These are phyloP conservation scores for Drosophila paulistorum DNA, from an alignment of 1,140 invertebrate species.

Conservation along the genomic window DNA sequence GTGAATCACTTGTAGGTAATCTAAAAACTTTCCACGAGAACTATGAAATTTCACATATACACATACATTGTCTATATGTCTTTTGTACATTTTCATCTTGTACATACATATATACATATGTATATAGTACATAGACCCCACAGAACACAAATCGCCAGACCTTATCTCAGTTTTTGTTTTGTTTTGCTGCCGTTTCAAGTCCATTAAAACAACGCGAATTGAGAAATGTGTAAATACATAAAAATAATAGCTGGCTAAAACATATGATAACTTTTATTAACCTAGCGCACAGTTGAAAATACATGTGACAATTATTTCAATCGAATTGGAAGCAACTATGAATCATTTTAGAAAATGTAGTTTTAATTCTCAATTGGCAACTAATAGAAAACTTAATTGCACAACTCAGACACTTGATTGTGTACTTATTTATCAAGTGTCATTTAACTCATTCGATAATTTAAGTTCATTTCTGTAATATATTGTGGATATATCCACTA, in stretches of 20 bases:
- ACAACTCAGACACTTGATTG: too few species aligned
- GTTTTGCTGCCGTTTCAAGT: conserved; percentile 29
- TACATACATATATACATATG: too few species aligned
- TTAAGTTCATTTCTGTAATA: too few species aligned
- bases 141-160: not conserved
- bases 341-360: not conserved
- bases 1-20: not conserved
- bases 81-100: not conserved
- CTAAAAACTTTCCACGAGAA: conserved; percentile 4
- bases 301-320: not conserved
- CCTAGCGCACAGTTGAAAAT: not conserved
- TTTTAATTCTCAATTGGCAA: too few species aligned
- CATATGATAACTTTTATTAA: conserved; percentile 12
- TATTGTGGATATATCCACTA: too few species aligned
- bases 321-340: not conserved
- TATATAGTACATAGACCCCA: conserved; percentile 10
- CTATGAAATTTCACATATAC: not conserved
- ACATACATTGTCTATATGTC: too few species aligned
- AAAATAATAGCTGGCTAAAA: conserved; percentile 1
- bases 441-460: too few species aligned
- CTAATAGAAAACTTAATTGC: too few species aligned
- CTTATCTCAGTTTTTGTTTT: conserved; percentile 27
- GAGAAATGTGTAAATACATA: conserved; percentile 14
- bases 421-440: too few species aligned
- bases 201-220: conserved; percentile 23